Conservation (phyloP, 2,113 vertebrate species). For the Dunckerocampus dactyliophorus region DNA sequence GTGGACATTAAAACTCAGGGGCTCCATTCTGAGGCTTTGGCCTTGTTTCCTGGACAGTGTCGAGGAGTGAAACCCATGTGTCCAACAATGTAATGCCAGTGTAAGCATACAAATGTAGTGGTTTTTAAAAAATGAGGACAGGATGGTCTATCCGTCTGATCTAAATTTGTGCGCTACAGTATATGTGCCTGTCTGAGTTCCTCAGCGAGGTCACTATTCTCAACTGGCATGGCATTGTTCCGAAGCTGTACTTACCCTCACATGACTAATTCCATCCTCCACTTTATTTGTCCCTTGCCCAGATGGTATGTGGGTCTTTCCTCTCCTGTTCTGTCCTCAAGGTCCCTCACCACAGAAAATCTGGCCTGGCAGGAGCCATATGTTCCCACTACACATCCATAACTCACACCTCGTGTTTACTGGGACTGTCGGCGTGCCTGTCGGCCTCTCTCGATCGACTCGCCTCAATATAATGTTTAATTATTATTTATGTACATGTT, state of each 20-base stretch:
- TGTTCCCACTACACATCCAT: slow-evolving; percentile 40
- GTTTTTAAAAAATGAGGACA: slow-evolving; percentile 44
- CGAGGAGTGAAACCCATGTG: slow-evolving; percentile 66
- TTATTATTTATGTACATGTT: too few relatives aligned
- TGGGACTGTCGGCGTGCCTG: slow-evolving; percentile 3
- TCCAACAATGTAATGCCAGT: slow-evolving; percentile 62
- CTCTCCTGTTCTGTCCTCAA: slow-evolving; percentile 45
- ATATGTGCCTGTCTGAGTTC: slow-evolving; percentile 2
- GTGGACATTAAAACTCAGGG: slow-evolving; percentile 45
- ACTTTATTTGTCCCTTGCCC: slow-evolving; percentile 41
- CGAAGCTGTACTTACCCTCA: slow-evolving; percentile 13
- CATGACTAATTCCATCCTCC: slow-evolving; percentile 23
- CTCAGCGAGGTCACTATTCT: slow-evolving; percentile 29
- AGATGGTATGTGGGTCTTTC: slow-evolving; percentile 53
- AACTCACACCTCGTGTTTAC: slow-evolving; percentile 33
- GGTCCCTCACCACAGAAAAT: slow-evolving; percentile 43
- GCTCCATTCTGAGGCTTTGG: slow-evolving; percentile 53
- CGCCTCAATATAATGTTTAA: neutral
- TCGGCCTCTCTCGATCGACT: neutral
- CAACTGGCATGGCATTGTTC: slow-evolving; percentile 36
- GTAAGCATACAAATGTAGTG: slow-evolving; percentile 60
- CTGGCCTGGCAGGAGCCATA: slow-evolving; percentile 44
- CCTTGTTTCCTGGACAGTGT: slow-evolving; percentile 65
- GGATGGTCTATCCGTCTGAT: slow-evolving; percentile 6
- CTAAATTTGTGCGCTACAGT: neutral